A percentile compares a stretch with the other conserved stretches of the same genome.
These are phyloP conservation scores for Coregonus clupeaformis DNA, from an alignment of 2,113 vertebrate species.

Conservation along the genomic window DNA sequence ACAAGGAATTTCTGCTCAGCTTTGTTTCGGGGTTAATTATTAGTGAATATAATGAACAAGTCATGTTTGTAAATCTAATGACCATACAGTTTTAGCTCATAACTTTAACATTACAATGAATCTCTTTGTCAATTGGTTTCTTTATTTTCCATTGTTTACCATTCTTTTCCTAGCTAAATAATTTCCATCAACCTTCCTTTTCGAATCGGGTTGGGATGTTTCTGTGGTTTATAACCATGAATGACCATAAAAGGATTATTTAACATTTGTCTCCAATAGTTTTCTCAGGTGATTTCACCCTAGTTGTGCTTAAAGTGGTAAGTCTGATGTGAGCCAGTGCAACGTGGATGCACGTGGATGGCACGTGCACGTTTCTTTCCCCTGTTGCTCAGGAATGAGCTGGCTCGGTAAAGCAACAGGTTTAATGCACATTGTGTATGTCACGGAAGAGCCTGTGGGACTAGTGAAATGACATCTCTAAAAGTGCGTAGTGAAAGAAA, in stretches of 20 bases:
- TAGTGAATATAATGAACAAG: background rate
- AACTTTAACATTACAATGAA: background rate
- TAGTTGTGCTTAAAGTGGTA: background rate
- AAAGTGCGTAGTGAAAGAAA: background rate
- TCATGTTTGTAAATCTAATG: background rate
- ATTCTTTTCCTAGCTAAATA: background rate
- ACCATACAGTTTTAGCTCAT: background rate
- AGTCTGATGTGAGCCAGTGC: background rate
- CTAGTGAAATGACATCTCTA: background rate
- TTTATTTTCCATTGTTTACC: background rate
- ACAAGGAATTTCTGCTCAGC: background rate
- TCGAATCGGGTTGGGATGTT: background rate
- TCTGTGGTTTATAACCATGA: background rate
- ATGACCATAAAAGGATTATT: background rate
- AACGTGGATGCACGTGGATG: background rate
- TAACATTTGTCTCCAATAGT: background rate
- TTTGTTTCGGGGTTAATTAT: background rate
- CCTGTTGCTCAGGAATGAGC: background rate
- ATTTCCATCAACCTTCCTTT: background rate
- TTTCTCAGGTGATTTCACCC: background rate
- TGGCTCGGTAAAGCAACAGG: background rate
- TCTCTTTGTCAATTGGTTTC: background rate
- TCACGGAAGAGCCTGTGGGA: background rate
- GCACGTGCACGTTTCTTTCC: background rate
- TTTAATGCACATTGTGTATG: constrained; percentile 1